A percentile compares a stretch with the other conserved stretches of the same genome.
phyloP scores from a whole-genome alignment of 2,113 vertebrate species.

The Ptyas mucosa region DNA sequence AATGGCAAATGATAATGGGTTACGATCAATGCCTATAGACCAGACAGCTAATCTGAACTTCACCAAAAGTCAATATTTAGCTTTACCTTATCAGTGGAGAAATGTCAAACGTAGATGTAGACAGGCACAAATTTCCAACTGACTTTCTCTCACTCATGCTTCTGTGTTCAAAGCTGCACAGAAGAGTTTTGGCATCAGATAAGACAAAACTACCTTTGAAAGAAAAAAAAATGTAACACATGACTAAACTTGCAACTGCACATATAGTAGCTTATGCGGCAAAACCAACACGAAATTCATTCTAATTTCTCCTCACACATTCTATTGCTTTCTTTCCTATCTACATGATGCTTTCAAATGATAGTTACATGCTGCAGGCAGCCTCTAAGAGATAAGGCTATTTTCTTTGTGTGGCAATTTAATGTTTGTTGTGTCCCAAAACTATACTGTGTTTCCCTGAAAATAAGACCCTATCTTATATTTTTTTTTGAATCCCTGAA shows the following conservation, averaged over 20 bases:
- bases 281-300: constrained; percentile 57
- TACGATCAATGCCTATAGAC: constrained; percentile 50
- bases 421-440: constrained; percentile 64
- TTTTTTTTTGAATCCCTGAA: no score
- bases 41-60: constrained; percentile 67
- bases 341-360: constrained; percentile 52
- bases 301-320: constrained; percentile 64
- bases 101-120: constrained; percentile 71
- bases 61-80: constrained; percentile 73
- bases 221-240: constrained; percentile 48
- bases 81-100: constrained; percentile 67
- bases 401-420: constrained; percentile 55
- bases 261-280: constrained; percentile 56
- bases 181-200: constrained; percentile 73
- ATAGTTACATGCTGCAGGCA: constrained; percentile 59
- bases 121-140: constrained; percentile 63
- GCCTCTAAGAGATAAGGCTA: constrained; percentile 58
- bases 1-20: constrained; percentile 63
- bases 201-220: constrained; percentile 64
- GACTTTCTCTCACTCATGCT: constrained; percentile 56
- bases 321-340: constrained; percentile 61
- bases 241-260: constrained; percentile 53
- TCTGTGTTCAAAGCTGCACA: constrained; percentile 58
- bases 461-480: no score
- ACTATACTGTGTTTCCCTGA: constrained; percentile 19